Evolutionary conservation across 2,113 vertebrate species (phyloP).

Genomic region (Marcusenius ussheri): DNA sequence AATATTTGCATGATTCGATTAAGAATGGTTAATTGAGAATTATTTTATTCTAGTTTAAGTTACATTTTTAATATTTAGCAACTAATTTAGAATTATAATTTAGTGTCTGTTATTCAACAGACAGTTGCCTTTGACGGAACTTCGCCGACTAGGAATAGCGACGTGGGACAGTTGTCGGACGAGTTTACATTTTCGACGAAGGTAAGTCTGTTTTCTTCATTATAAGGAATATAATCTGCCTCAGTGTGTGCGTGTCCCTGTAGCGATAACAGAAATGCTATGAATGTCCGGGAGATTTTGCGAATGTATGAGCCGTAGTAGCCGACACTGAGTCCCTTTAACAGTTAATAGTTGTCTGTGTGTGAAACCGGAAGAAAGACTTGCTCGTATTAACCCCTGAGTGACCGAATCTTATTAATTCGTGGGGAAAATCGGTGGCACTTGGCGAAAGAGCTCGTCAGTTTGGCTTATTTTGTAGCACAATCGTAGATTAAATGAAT

Average conservation of each 20-base stretch:
- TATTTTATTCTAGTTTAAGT: background rate
- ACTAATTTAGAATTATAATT: background rate
- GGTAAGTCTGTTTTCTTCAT: constrained; percentile 7
- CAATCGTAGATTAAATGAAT: background rate
- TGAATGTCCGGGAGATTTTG: background rate
- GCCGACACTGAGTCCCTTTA: background rate
- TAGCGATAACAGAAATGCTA: background rate
- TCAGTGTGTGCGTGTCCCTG: background rate
- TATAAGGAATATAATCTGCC: background rate
- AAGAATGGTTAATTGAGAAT: background rate
- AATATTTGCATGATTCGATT: background rate
- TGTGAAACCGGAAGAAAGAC: constrained; percentile 12
- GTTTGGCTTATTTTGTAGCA: background rate
- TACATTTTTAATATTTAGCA: background rate
- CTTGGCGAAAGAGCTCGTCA: background rate
- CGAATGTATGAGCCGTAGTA: background rate
- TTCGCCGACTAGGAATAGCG: constrained; percentile 11
- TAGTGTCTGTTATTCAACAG: constrained; percentile 19
- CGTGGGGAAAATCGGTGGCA: background rate
- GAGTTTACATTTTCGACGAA: background rate
- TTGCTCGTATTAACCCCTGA: constrained; percentile 4
- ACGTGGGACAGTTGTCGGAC: constrained; percentile 13
- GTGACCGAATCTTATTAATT: background rate
- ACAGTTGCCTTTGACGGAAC: background rate
- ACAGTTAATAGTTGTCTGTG: background rate